These are phyloP conservation scores for Matsumurasca onukii DNA, from an alignment of 1,140 invertebrate genomes.

Conservation along the genomic window DNA sequence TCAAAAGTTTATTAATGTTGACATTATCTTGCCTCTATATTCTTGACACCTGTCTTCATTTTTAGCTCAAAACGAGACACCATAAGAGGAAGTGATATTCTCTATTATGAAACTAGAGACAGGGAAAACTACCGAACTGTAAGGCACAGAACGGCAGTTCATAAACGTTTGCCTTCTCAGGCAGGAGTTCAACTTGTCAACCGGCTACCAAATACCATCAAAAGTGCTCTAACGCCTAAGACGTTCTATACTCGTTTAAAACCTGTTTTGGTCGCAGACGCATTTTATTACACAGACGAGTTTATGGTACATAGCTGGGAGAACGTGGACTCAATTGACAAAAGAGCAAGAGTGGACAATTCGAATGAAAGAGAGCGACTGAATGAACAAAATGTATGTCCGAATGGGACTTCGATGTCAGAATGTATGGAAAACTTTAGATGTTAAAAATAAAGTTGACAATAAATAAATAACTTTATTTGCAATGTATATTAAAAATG, in stretches of 20 bases:
- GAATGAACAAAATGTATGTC: neutral
- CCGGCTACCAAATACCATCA: too few species aligned
- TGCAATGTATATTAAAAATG: too few species aligned
- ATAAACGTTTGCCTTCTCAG: neutral
- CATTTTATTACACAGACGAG: neutral
- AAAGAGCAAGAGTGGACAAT: neutral
- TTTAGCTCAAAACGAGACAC: too few species aligned
- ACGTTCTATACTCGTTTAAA: too few species aligned
- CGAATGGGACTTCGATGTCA: neutral
- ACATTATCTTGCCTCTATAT: too few species aligned
- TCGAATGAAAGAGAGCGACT: neutral
- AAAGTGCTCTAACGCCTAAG: too few species aligned
- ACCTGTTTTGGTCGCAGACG: neutral
- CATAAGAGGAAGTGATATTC: neutral
- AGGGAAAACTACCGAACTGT: neutral
- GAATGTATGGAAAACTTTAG: neutral
- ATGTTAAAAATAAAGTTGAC: too few species aligned
- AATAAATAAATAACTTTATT: too few species aligned
- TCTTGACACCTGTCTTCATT: too few species aligned
- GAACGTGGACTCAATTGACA: neutral
- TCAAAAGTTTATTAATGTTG: too few species aligned
- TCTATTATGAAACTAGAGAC: neutral
- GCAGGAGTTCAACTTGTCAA: neutral
- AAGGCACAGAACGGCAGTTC: neutral
- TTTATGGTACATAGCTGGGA: neutral